Base-by-base conservation (phyloP, 2,113 vertebrate genomes). In the Platysteira castanea region DNA sequence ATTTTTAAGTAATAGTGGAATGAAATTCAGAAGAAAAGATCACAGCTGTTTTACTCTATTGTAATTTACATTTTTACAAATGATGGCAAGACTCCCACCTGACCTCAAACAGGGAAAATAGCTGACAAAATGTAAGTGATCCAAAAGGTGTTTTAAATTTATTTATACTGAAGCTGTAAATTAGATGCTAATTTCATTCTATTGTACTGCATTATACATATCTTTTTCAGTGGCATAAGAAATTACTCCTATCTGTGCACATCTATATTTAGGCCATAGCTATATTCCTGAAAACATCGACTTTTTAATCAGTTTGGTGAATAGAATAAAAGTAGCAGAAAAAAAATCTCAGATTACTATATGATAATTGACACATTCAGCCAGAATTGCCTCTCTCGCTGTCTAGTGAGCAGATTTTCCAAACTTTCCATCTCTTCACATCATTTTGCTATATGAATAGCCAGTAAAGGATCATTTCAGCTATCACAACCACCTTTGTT, bases 211-310 rank as follows among this genome's bases (percentile, higher is more conserved):
- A 57, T 95, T 63, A 90, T 71, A 91, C 64, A 64, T 22, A 41
- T 52, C 44, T 90, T 89, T 95, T 93, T 52, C 47, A 26, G 65
- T 85, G 75, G 61, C 67, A 59, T 30, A 93, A 87, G 79, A 90
- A 82, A 63, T 87, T 65, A 75, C 31, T 75, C 13, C 44, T 90
- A 53, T 65, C 67, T 86, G 53, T 47, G 54, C 61, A 85, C 39
- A 71, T 64, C 78, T 95, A 30, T 86, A 83, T 94, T 82, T 92
- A 90, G 92, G 85, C 71, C 63, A 83, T 26, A 86, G 80, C 49
- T 74, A 39, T 59, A 83, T 79, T 88, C 28, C 67, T 90, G 86
- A 86, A 92, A 96, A 85, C 37, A 18, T 8, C 39, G 57, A 47
- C 57, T 47, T 92, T 90, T 76, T 54, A 92, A 79, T 88, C 71